phyloP scores from a whole-genome alignment of 2,113 vertebrate species.

The Progne subis region DNA sequence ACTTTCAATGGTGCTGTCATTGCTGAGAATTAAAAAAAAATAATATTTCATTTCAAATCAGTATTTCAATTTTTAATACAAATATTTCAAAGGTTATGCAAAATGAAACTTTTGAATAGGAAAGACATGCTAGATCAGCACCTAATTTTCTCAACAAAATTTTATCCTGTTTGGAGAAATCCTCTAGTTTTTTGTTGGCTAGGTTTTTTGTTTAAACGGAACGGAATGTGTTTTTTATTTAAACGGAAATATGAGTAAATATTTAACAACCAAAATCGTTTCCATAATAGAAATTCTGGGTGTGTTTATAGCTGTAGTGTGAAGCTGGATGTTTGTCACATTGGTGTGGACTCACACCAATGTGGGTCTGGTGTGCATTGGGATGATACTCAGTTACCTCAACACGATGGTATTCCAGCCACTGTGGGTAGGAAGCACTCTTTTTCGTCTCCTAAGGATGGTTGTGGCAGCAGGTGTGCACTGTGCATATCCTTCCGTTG shows the following conservation, averaged over 20 bases:
- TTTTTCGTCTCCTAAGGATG: not conserved
- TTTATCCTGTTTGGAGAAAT: not conserved
- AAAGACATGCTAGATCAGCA: not conserved
- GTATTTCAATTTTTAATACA: not conserved
- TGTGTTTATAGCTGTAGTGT: fast-evolving
- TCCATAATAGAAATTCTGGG: not conserved
- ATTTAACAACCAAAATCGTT: not conserved
- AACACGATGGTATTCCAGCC: not conserved
- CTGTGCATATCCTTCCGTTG: fast-evolving
- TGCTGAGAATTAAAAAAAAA: not conserved
- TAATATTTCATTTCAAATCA: not conserved
- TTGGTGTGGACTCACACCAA: fast-evolving
- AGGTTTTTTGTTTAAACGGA: not conserved
- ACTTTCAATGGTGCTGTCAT: not conserved
- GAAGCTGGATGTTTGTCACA: not conserved
- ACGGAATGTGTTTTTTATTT: not conserved
- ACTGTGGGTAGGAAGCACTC: no score
- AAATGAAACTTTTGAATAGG: not conserved
- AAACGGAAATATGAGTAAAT: not conserved
- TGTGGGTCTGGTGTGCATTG: not conserved
- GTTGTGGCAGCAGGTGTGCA: not conserved
- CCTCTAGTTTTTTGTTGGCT: fast-evolving
- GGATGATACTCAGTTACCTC: not conserved
- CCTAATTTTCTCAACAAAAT: not conserved
- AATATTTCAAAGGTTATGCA: not conserved